phyloP scores from a whole-genome alignment of 2,113 vertebrate species.

The Phyllostomus discolor region DNA sequence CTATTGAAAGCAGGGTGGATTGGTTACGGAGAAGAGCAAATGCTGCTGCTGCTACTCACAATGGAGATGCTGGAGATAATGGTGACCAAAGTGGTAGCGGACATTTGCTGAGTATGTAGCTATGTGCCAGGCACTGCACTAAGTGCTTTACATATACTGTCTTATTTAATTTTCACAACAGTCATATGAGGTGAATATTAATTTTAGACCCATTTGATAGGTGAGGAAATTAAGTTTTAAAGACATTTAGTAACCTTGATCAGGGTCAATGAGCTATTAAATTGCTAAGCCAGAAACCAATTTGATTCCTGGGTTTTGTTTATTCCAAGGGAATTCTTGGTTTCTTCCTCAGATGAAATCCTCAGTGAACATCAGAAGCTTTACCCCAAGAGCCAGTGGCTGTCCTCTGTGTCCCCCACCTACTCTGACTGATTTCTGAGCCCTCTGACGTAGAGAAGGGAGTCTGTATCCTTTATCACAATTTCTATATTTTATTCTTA shows the following conservation, averaged over 20 bases:
- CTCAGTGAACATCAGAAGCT: background rate
- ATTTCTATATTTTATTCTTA: background rate
- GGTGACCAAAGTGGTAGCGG: rapidly evolving
- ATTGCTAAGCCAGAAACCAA: background rate
- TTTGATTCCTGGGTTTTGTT: background rate
- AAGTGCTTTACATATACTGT: background rate
- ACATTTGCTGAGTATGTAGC: background rate
- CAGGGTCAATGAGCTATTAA: background rate
- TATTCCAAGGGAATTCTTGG: background rate
- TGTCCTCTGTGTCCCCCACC: background rate
- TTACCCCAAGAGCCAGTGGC: background rate
- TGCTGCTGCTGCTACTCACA: no score
- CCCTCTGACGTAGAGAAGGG: background rate
- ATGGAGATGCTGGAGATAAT: background rate
- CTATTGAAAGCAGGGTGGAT: background rate
- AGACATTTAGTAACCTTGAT: background rate
- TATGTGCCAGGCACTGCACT: background rate
- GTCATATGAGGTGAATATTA: background rate
- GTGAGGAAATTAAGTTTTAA: background rate
- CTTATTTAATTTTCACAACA: background rate
- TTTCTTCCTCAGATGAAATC: background rate
- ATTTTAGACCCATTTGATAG: background rate
- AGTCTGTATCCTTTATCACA: background rate
- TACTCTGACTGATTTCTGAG: background rate
- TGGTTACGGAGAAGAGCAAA: background rate